phyloP scores from a whole-genome alignment of 2,888 invertebrate genomes.

The Barypeithes pellucidus region DNA sequence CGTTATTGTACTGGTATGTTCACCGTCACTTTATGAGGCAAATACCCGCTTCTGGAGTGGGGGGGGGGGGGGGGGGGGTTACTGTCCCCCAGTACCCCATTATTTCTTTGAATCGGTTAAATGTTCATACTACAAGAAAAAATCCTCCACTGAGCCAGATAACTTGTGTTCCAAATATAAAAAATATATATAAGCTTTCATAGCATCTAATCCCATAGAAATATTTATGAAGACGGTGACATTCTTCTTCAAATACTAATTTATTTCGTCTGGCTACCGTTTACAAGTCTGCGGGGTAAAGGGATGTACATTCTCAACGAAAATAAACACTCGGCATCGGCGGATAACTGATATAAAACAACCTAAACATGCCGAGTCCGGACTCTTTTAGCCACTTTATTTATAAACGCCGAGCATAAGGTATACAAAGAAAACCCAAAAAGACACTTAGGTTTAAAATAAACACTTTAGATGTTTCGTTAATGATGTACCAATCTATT shows the following conservation, averaged over 20 bases:
- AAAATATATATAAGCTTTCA: background rate
- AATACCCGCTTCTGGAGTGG: too few species aligned
- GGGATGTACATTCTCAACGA: constrained; percentile 40
- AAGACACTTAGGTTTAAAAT: constrained; percentile 34
- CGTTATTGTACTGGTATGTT: too few species aligned
- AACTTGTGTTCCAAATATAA: background rate
- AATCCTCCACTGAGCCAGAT: too few species aligned
- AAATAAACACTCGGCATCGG: constrained; percentile 44
- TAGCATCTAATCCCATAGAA: background rate
- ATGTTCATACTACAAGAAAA: too few species aligned
- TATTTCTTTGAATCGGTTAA: too few species aligned
- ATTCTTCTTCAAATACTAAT: background rate
- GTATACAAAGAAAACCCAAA: constrained; percentile 33
- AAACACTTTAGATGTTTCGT: constrained; percentile 22
- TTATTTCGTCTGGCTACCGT: constrained; percentile 23
- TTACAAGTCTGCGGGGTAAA: background rate
- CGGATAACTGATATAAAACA: constrained; percentile 46
- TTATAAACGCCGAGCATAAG: constrained; percentile 33
- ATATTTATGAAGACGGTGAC: background rate
- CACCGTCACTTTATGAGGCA: too few species aligned
- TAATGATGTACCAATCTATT: constrained; percentile 2
- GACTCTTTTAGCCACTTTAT: constrained; percentile 38
- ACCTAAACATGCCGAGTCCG: constrained; percentile 27
- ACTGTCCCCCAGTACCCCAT: too few species aligned
- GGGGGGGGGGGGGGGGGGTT: too few species aligned